Evolutionary conservation across 2,113 vertebrate genomes (phyloP), one percentile per base, ranked within the genome.

Genomic region (Nothoprocta pentlandii): DNA sequence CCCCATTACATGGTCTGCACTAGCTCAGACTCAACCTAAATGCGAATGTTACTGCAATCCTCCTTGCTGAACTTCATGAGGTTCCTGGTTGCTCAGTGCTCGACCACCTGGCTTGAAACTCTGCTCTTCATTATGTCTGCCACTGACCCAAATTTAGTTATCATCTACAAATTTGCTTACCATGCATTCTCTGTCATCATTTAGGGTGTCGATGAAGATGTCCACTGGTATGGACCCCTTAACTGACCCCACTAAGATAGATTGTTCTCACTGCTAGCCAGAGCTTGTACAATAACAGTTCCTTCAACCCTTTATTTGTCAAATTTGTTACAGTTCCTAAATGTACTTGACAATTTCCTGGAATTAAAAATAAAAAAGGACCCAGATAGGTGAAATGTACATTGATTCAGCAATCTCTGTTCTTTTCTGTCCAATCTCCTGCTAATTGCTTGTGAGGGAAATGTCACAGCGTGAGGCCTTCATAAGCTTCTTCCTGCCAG

Each of bases 371-470:
- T 20, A 12, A 25, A n/a, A 19, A 39, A 23, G 22, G 67, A 77
- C 22, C 2, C n/a, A 79, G 68, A 46, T 30, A 94, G 64, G 74
- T 76, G 87, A 94, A 79, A 73, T 28, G 44, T 44, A 62, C 67
- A 83, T 94, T n/a, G 83, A 94, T 96, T 92, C 61, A 77, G 16
- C 54, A 64, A 34, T 92, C 92, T 85, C 83, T 92, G 22, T 39
- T 91, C 58, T 85, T 93, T 92, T 74, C 82, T 88, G 90, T 89
- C 87, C 58, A 9, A 8, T 91, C 75, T 88, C 62, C 56, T 73
- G 58, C 73, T 96, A 97, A 96, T 95, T 96, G 93, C 89, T 80
- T 51, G 17, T 86, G 47, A 94, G 70, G 80, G 91, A 87, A 94
- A 92, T 92, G 92, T 87, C 96, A 90, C 90, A 1, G 83, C 88